A percentile compares a stretch with the other conserved stretches of the same genome.
Conservation (phyloP, 1,140 invertebrate genomes). For the Caenorhabditis latens region DNA sequence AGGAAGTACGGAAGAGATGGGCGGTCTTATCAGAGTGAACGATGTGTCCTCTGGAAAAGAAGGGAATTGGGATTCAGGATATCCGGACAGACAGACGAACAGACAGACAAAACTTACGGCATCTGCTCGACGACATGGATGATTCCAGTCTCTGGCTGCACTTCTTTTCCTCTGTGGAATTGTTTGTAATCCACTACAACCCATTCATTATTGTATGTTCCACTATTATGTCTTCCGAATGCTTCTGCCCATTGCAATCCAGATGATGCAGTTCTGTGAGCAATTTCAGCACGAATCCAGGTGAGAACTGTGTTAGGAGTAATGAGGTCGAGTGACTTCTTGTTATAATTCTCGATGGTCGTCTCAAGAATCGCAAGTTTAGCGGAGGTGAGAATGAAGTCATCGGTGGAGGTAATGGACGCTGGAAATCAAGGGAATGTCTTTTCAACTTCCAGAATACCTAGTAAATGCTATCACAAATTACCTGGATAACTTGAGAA, state of each 20-base stretch:
- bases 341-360: slow-evolving; percentile 84
- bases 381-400: slow-evolving; percentile 61
- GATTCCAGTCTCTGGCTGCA: slow-evolving; percentile 81
- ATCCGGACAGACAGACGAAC: no score
- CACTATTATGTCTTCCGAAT: slow-evolving; percentile 83
- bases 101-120: slow-evolving; percentile 80
- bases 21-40: slow-evolving; percentile 79
- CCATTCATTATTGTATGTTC: slow-evolving; percentile 89
- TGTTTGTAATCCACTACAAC: slow-evolving; percentile 81
- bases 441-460: no score
- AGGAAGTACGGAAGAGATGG: slow-evolving; percentile 79
- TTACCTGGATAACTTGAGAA: slow-evolving; percentile 83
- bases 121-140: slow-evolving; percentile 88
- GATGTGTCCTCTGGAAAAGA: slow-evolving; percentile 46
- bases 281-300: slow-evolving; percentile 81
- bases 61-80: no score
- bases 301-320: slow-evolving; percentile 78
- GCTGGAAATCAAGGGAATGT: neutral
- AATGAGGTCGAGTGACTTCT: slow-evolving; percentile 81
- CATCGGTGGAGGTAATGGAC: slow-evolving; percentile 60
- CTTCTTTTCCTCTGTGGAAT: slow-evolving; percentile 81
- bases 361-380: slow-evolving; percentile 81
- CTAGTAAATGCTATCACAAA: no score
- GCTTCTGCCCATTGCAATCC: slow-evolving; percentile 83
- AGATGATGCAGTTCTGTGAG: slow-evolving; percentile 79